A percentile compares a stretch with the other conserved stretches of the same genome.
phyloP scores from a whole-genome alignment of 2,797 vertebrate species.

The Cyclopterus lumpus region DNA sequence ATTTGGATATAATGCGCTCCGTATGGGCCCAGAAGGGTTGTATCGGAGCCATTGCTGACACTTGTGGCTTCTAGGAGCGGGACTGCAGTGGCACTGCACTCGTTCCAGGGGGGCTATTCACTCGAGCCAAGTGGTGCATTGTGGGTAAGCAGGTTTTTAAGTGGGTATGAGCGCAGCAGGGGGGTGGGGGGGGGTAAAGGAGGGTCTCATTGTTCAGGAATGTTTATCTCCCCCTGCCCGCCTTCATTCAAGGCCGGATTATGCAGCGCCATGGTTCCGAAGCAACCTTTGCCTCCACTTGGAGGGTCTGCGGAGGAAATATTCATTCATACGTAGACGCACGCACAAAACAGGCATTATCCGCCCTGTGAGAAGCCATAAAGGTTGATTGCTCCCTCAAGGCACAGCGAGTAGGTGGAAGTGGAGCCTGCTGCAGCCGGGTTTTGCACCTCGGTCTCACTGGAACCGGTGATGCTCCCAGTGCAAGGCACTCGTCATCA shows the following conservation, averaged over 20 bases:
- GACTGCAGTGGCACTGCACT: slow-evolving; percentile 56
- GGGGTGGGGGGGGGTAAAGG: slow-evolving; percentile 76
- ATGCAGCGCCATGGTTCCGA: slow-evolving; percentile 73
- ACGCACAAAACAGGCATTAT: slow-evolving; percentile 65
- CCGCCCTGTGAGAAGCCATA: slow-evolving; percentile 49
- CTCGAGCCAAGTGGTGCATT: slow-evolving; percentile 70
- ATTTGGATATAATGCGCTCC: slow-evolving; percentile 79
- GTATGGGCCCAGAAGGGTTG: slow-evolving; percentile 77
- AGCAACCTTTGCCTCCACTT: slow-evolving; percentile 75
- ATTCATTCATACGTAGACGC: slow-evolving; percentile 66
- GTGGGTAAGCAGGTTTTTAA: slow-evolving; percentile 75
- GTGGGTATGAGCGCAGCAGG: slow-evolving; percentile 73
- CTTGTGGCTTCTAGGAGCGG: slow-evolving; percentile 70
- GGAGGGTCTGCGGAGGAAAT: slow-evolving; percentile 77
- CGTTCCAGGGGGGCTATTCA: slow-evolving; percentile 63
- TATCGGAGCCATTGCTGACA: slow-evolving; percentile 78
- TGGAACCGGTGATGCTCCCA: slow-evolving; percentile 63
- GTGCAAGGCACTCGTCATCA: slow-evolving; percentile 58
- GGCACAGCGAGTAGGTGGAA: slow-evolving; percentile 56
- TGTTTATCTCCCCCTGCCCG: slow-evolving; percentile 69
- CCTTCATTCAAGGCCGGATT: slow-evolving; percentile 70
- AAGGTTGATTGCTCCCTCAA: slow-evolving; percentile 56
- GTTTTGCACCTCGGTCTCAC: slow-evolving; percentile 42
- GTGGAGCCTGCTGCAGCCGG: slow-evolving; percentile 47
- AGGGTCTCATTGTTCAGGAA: slow-evolving; percentile 82